phyloP scores from a whole-genome alignment of 2,797 vertebrate species.

The Rhinella marina region DNA sequence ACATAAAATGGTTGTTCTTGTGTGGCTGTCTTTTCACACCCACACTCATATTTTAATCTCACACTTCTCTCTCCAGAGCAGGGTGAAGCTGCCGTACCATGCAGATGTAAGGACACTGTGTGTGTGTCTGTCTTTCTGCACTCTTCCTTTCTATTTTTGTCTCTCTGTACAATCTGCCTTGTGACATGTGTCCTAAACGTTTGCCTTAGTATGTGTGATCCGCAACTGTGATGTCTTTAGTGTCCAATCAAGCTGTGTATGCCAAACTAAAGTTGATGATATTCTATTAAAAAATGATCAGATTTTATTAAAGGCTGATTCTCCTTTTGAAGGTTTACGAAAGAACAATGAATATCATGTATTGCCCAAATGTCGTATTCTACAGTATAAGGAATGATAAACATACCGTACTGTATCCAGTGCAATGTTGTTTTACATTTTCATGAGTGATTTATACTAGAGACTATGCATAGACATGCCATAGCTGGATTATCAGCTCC shows the following conservation, averaged over 20 bases:
- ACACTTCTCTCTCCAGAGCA: conserved; percentile 95
- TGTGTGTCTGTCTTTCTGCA: conserved; percentile 61
- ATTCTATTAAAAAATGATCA: not conserved
- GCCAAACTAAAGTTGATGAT: not conserved
- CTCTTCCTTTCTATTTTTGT: conserved; percentile 61
- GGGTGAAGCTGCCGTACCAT: conserved; percentile 98
- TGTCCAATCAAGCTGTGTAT: not conserved
- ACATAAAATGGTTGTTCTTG: conserved; percentile 17
- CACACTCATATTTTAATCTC: conserved; percentile 69
- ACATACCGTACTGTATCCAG: not conserved
- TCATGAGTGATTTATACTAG: not conserved
- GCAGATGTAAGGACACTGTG: conserved; percentile 91
- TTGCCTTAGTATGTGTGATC: conserved; percentile 23
- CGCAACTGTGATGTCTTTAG: not conserved
- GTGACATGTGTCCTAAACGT: conserved; percentile 35
- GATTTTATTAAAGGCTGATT: not conserved
- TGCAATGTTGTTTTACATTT: not conserved
- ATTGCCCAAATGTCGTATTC: not conserved
- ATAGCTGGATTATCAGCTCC: not conserved
- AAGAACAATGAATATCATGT: not conserved
- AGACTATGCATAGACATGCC: not conserved
- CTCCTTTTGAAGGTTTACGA: not conserved
- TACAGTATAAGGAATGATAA: not conserved
- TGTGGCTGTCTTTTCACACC: conserved; percentile 36
- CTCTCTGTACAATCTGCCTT: conserved; percentile 50